Base-by-base conservation (phyloP, 2,113 vertebrate genomes). In the Furnarius figulus region DNA sequence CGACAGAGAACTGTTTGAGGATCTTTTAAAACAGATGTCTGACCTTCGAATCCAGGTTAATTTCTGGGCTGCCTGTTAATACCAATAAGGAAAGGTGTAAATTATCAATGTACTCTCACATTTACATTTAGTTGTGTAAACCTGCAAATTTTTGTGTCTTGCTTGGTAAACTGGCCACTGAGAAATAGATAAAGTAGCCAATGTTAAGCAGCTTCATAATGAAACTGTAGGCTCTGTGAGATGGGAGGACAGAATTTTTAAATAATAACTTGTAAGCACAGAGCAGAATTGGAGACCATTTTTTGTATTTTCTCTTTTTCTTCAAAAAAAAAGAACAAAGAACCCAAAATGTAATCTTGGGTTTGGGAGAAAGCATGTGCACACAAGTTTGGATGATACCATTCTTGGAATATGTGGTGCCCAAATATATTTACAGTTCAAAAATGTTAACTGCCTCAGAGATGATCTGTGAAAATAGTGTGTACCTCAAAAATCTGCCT, bases 31-130 rank as follows among this genome's bases (percentile, higher is more conserved):
- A 95, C 99, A 99, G 89, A 98, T 99, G 98, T 99, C 99, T 72
- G 99, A 99, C 86, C 98, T 99, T 73, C 98, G 99, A 91, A 98
- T 99, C 55, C 99, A 99, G 99, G 99, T 99, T 95, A 87, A 49
- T 71, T 72, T 72, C 62, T 55, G 20, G 12, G 30, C 71, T 58
- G 33, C 35, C 19, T 81, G 12, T 65, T 47, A 10, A 75, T 90
- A 42, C 55, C 30, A 55, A 7, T 59, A 31, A 81, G 33, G 35
- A 74, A 47, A 80, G 18, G 49, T 42, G 20, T 19, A 76, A 71
- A 40, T 58, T 28, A 47, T 73, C 25, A 14, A 2, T 80, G 25
- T 28, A 25, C 62, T 61, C 24, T 79, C 14, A 33, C 9, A 31
- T 66, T 56, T 62, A 37, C 19, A n/a, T 58, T 76, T 58, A 73